Percentiles rank a stretch among this genome's conserved stretches.
These are phyloP conservation scores for Coelogynopora nodosa DNA, from an alignment of 2,888 invertebrate genomes.

Conservation along the genomic window DNA sequence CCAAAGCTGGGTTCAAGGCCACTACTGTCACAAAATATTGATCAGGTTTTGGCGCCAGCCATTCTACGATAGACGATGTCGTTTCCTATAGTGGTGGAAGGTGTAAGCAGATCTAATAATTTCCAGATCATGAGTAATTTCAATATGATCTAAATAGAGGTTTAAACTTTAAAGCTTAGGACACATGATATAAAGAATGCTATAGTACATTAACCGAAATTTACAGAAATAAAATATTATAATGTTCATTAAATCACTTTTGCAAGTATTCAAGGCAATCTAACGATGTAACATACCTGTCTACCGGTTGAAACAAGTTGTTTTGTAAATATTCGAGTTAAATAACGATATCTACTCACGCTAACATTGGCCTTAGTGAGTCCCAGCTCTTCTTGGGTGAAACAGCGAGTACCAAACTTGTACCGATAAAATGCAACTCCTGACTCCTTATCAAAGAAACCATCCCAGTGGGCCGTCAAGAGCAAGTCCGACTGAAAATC, in stretches of 20 bases:
- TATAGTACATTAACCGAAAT: no score
- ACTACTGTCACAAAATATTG: slow-evolving; percentile 51
- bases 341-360: not conserved
- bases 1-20: slow-evolving; percentile 52
- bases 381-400: slow-evolving; percentile 42
- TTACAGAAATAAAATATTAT: no score
- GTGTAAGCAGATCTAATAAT: no score
- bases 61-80: slow-evolving; percentile 42
- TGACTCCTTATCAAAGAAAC: slow-evolving; percentile 53
- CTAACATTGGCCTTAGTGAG: not conserved
- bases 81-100: slow-evolving; percentile 10
- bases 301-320: no score
- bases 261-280: no score
- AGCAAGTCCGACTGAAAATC: slow-evolving; percentile 50
- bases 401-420: slow-evolving; percentile 48
- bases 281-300: no score
- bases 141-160: no score
- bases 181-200: no score
- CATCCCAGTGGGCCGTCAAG: slow-evolving; percentile 51
- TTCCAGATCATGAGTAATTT: no score
- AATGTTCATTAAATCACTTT: no score
- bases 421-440: slow-evolving; percentile 51
- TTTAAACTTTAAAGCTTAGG: no score
- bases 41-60: slow-evolving; percentile 48
- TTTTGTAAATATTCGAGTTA: no score